Evolutionary conservation across 2,888 invertebrate genomes (phyloP), one percentile per base, ranked within the genome.

Genomic region (Erannis defoliaria): DNA sequence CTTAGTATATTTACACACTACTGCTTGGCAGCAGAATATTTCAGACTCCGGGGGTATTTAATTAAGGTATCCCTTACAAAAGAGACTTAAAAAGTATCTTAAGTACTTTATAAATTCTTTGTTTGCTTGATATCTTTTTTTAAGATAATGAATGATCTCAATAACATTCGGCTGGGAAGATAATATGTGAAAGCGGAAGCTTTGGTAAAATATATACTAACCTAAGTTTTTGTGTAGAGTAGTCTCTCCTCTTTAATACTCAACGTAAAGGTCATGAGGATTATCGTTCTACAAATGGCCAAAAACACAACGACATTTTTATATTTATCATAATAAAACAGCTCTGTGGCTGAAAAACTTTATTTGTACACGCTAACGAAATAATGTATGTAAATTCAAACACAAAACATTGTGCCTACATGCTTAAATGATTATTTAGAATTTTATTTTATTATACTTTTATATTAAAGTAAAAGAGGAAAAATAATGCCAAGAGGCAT

Each of bases 311-410:
- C 18, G 21, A 46, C 26, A 37, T 37, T 46, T 14, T 45, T 26
- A 16, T 45, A 45, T 45, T 29, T 45, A 14, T 45, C 26, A 19
- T 16, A 14, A 45, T 45, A 21, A 42, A 49, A 56, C 29, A 48
- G 14, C 18, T 16, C 40, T 40, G 1, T 6, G 29, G 1, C n/a
- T 16, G 1, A 10, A 46, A 51, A 58, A 31, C 10, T 56, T 49
- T 42, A 16, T 43, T 42, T 42, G 49, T 26, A 50, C 23, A 57
- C 14, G 6, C 35, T 42, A 26, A 42, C 23, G 26, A 57, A 50
- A 16, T 16, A 38, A 38, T 16, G 50, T 50, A 35, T 48, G 9
- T 23, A 14, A 37, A 14, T 49, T 23, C 5, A 35, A 50, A 50
- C 38, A 23, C 1, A 46, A 21, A 49, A 49, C 10, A 29, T 5